Conservation (phyloP, 2,113 vertebrate genomes). For the Himantopus leucocephalus region DNA sequence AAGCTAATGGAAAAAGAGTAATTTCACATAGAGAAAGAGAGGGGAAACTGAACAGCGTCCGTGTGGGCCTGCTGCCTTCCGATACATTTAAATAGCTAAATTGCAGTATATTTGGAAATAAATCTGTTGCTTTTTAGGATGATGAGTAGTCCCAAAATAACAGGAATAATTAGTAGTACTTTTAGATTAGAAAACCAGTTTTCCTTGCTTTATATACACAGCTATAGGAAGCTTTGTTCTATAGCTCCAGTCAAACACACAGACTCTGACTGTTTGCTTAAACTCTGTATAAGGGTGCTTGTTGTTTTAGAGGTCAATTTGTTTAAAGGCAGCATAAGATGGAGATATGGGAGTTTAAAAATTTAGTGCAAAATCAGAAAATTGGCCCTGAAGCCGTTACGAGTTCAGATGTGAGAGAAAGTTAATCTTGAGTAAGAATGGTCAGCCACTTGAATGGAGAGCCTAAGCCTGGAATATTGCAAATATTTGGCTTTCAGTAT, state of each 20-base stretch:
- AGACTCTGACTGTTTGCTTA: neutral
- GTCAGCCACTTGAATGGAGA: neutral
- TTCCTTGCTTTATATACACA: neutral
- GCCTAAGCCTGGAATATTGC: neutral
- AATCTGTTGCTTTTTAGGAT: neutral
- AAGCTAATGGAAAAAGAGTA: neutral
- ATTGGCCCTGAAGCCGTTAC: rapidly evolving
- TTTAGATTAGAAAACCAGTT: neutral
- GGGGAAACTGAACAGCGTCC: neutral
- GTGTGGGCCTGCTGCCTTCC: neutral
- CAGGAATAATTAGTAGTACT: neutral
- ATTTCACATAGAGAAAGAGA: neutral
- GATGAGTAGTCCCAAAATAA: neutral
- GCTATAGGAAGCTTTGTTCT: neutral
- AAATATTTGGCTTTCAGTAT: neutral
- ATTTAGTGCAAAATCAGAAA: neutral
- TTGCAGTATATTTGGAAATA: neutral
- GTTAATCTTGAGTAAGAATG: neutral
- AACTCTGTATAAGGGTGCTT: neutral
- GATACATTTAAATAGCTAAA: neutral
- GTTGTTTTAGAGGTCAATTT: neutral
- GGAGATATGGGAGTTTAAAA: neutral
- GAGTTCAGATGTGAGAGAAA: neutral
- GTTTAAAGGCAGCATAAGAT: neutral
- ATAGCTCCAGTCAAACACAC: neutral